Evolutionary conservation across 23 tunicate genomes (phyloP), one percentile per base, ranked within the genome.

Genomic region (Halocynthia aurantium): DNA sequence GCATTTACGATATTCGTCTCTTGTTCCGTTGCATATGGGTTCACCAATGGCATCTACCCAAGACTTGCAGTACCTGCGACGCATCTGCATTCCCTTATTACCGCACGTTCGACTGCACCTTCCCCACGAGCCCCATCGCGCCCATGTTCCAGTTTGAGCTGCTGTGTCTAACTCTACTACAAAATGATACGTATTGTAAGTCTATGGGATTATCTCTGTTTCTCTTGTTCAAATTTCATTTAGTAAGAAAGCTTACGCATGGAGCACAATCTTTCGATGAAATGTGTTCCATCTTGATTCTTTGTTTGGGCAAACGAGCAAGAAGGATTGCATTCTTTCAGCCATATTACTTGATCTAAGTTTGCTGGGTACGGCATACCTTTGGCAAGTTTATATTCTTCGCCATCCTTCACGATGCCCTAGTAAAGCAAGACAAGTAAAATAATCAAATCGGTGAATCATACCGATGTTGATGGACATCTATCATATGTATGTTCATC

Each of bases 71-170:
- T 31, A 80, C 40, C 92, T 44, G 54, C 67, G 21, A 58, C 86
- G 56, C 80, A 53, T 51, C 71, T 81, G 74, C 10, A 52, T 77
- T 52, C 93, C 93, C 7, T 54, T 21, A 8, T 65, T 55, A 61
- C 93, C 96, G 54, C 96, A 89, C 22, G 85, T 49, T 53, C 76
- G 85, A 54, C 85, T 80, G 52, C 96, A 89, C n/a, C 55, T 64
- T 49, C 85, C 81, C 96, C 96, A 89, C 13, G 6, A 56, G 57
- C 72, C 62, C 96, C 96, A 89, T 10, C 8, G 20, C 52, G 61
- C 44, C 96, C 96, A 89, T 8, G 10, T 83, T 15, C 61, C 61
- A 7, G 50, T 18, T 19, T 50, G 19, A 7, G 8, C 52, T 21
- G 12, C 31, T 54, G 53, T 15, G 9, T 49, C 44, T 31, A 31